These are phyloP conservation scores for Tachystola acroxantha DNA, from an alignment of 2,888 invertebrate genomes.

Conservation along the genomic window DNA sequence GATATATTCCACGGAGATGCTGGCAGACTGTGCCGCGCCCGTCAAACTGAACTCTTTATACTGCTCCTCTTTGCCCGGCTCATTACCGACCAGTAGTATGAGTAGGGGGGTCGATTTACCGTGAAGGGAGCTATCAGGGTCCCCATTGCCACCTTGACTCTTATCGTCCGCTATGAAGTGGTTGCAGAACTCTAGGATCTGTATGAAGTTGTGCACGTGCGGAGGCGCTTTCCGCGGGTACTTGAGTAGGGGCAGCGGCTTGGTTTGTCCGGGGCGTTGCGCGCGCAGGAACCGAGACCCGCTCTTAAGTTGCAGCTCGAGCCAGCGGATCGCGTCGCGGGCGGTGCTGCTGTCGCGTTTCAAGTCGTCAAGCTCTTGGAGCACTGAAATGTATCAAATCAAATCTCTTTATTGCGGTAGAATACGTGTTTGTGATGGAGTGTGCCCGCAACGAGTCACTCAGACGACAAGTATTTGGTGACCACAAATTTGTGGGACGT, in stretches of 20 bases:
- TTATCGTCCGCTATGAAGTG: constrained; percentile 79
- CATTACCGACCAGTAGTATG: constrained; percentile 86
- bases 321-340: constrained; percentile 95
- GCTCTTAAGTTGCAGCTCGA: constrained; percentile 90
- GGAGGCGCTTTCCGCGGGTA: constrained; percentile 63
- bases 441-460: no score
- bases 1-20: constrained; percentile 89
- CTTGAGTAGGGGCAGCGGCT: constrained; percentile 80
- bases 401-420: neutral
- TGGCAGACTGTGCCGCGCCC: constrained; percentile 88
- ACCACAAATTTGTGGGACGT: neutral
- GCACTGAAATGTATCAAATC: constrained; percentile 87
- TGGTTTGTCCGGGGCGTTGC: constrained; percentile 90
- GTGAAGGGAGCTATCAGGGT: constrained; percentile 41
- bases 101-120: constrained; percentile 79
- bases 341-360: constrained; percentile 91
- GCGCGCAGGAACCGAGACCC: constrained; percentile 93
- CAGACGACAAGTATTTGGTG: no score
- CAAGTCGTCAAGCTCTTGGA: constrained; percentile 91
- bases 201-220: constrained; percentile 83
- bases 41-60: constrained; percentile 84
- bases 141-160: constrained; percentile 51
- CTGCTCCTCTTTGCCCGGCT: constrained; percentile 59
- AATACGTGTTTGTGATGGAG: neutral
- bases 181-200: constrained; percentile 90